A percentile compares a stretch with the other conserved stretches of the same genome.
Evolutionary conservation across 2,888 invertebrate genomes (phyloP).

Genomic region (Enchytraeus crypticus): DNA sequence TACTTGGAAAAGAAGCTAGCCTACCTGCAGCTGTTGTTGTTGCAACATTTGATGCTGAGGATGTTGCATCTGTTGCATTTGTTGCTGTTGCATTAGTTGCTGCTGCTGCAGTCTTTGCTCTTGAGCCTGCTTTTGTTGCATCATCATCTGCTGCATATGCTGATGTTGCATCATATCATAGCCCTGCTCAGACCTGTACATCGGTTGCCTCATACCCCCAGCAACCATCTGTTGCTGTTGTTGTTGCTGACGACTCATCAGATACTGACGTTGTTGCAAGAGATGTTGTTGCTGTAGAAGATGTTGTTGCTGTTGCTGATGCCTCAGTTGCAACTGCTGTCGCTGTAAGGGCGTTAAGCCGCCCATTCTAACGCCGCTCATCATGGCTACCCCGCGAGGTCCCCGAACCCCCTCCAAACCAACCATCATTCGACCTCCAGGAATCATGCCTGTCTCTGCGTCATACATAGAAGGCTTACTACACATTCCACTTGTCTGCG

Average conservation of each 20-base stretch:
- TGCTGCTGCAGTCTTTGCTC: constrained; percentile 3
- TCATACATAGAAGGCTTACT: too few relatives aligned
- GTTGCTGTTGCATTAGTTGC: constrained; percentile 24
- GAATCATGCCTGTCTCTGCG: too few relatives aligned
- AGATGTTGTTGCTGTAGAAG: constrained; percentile 8
- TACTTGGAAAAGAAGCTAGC: too few relatives aligned
- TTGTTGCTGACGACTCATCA: neutral
- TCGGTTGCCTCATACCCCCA: constrained; percentile 30
- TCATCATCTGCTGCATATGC: constrained; percentile 2
- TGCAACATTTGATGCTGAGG: too few relatives aligned
- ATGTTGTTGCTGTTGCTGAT: constrained; percentile 6
- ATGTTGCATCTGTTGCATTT: constrained; percentile 47
- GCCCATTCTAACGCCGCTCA: too few relatives aligned
- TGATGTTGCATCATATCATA: too few relatives aligned
- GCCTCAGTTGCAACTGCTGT: constrained; percentile 44
- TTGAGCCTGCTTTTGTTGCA: neutral
- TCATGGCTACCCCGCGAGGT: too few relatives aligned
- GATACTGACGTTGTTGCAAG: neutral
- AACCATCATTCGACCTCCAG: too few relatives aligned
- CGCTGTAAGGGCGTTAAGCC: constrained; percentile 2
- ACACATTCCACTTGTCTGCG: too few relatives aligned
- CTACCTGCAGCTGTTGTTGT: too few relatives aligned
- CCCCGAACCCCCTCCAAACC: too few relatives aligned
- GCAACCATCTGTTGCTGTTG: constrained; percentile 14
- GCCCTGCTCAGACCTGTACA: too few relatives aligned